A percentile compares a stretch with the other conserved stretches of the same genome.
Evolutionary conservation across 2,888 invertebrate genomes (phyloP).

Genomic region (Pyrgus malvae): DNA sequence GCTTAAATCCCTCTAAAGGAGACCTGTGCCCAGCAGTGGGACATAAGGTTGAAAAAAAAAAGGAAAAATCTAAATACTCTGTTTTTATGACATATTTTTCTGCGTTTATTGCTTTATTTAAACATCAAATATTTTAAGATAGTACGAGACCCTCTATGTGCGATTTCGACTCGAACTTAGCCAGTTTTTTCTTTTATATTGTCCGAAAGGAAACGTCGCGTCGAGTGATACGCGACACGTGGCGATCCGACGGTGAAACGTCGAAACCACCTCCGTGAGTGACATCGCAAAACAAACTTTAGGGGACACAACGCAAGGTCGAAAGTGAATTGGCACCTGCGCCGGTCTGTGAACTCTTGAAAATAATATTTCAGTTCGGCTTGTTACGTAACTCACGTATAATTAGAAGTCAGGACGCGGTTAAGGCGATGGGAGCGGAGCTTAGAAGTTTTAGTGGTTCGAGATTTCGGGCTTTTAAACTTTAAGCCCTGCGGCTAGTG

Average conservation of each 20-base stretch:
- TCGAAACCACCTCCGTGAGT: constrained; percentile 43
- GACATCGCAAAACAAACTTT: constrained; percentile 59
- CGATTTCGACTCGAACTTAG: too few species aligned
- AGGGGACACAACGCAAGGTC: constrained; percentile 48
- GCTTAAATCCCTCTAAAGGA: too few species aligned
- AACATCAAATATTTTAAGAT: too few species aligned
- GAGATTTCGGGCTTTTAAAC: not conserved
- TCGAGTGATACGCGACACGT: constrained; percentile 80
- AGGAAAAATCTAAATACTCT: too few species aligned
- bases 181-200: constrained; percentile 49
- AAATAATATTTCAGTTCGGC: constrained; percentile 79
- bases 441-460: constrained; percentile 21
- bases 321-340: constrained; percentile 43
- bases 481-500: too few species aligned
- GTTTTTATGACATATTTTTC: too few species aligned
- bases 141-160: too few species aligned
- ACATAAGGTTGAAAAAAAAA: too few species aligned
- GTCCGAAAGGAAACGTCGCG: constrained; percentile 75
- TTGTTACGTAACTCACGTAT: constrained; percentile 73
- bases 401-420: constrained; percentile 70
- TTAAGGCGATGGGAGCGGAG: constrained; percentile 32
- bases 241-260: constrained; percentile 55
- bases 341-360: constrained; percentile 75
- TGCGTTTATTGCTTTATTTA: too few species aligned
- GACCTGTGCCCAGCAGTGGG: too few species aligned